phyloP scores from a whole-genome alignment of 1,140 invertebrate genomes.

The Hestina assimilis region DNA sequence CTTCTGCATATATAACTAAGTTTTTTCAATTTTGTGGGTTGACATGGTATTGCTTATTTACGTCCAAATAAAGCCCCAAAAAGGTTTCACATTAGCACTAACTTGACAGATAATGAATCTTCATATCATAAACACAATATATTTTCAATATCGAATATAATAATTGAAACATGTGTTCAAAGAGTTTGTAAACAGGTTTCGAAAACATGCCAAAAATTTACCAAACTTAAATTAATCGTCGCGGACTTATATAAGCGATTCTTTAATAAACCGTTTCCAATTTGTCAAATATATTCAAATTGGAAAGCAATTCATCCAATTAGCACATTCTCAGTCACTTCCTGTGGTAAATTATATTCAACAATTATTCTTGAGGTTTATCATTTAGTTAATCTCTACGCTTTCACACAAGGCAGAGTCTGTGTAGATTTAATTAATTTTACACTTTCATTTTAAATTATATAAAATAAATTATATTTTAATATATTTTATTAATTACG shows the following conservation, averaged over 20 bases:
- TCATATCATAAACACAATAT: no score
- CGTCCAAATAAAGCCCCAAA: no score
- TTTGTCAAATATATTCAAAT: background rate
- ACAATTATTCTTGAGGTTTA: conserved; percentile 1
- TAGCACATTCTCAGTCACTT: conserved; percentile 1
- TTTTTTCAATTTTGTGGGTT: no score
- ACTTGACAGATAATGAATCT: no score
- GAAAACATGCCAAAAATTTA: background rate
- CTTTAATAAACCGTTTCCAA: background rate
- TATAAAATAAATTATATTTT: background rate
- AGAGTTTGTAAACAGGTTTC: background rate
- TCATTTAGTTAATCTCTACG: conserved; percentile 17
- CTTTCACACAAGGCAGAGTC: conserved; percentile 8
- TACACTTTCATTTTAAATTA: background rate
- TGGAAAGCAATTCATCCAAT: background rate
- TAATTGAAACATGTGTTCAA: background rate
- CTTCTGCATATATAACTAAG: no score
- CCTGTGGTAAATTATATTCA: conserved; percentile 1
- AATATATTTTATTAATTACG: background rate
- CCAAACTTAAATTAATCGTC: background rate
- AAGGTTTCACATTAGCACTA: no score
- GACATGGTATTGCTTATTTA: no score
- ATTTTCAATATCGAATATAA: background rate
- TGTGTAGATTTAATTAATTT: background rate
- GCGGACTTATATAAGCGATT: background rate